Conservation (phyloP, 2,113 vertebrate species). For the Chitala chitala region DNA sequence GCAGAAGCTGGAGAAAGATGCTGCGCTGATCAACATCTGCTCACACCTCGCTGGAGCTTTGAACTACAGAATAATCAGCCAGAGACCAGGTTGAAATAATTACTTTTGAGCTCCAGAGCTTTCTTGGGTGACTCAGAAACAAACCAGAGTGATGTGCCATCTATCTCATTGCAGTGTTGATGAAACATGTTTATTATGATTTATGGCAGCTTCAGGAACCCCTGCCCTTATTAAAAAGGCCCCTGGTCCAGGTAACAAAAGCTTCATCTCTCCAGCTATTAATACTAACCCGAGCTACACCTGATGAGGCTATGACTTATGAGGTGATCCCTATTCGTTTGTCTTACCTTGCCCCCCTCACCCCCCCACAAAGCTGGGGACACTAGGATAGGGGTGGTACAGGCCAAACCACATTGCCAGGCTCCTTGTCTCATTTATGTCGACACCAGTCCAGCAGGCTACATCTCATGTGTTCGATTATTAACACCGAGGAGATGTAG, state of each 20-base stretch:
- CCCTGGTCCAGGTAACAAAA: not conserved
- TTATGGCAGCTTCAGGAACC: not conserved
- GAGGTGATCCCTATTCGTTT: not conserved
- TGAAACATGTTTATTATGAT: constrained; percentile 8
- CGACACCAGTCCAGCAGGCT: too few relatives aligned
- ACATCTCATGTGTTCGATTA: too few relatives aligned
- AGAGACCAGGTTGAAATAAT: constrained; percentile 15
- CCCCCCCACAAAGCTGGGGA: too few relatives aligned
- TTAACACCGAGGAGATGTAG: too few relatives aligned
- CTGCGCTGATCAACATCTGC: constrained; percentile 4
- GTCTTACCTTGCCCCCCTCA: not conserved
- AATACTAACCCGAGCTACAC: not conserved
- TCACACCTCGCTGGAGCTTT: constrained; percentile 6
- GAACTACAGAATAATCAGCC: constrained; percentile 11
- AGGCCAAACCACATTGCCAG: too few relatives aligned
- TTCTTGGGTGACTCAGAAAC: constrained; percentile 8
- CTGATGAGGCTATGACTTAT: not conserved
- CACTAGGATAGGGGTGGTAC: too few relatives aligned
- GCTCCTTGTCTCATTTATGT: too few relatives aligned
- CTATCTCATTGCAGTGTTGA: not conserved
- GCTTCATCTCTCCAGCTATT: not conserved
- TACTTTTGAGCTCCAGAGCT: not conserved
- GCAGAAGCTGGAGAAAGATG: not conserved
- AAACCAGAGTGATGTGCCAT: not conserved
- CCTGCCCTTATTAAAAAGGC: not conserved